Conservation (phyloP, 2,888 invertebrate species). For the Cetonia aurata region DNA sequence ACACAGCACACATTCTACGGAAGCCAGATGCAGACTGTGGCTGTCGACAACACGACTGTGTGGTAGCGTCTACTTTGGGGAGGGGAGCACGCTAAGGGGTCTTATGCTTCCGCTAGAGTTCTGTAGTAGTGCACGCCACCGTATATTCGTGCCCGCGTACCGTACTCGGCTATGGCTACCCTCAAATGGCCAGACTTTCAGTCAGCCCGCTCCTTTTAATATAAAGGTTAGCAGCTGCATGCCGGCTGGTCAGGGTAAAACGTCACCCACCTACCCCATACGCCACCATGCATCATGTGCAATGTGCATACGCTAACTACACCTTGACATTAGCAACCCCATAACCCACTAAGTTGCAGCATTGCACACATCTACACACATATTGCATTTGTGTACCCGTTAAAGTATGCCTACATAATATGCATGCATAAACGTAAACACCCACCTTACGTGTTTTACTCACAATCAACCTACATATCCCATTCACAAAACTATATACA, state of each 20-base stretch:
- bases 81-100: conserved; percentile 64
- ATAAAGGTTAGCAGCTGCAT: conserved; percentile 62
- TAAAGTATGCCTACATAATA: too few species aligned
- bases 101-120: conserved; percentile 61
- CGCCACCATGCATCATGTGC: conserved; percentile 52
- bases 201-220: conserved; percentile 63
- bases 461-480: conserved; percentile 25
- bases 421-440: conserved; percentile 13
- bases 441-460: conserved; percentile 7
- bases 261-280: conserved; percentile 57
- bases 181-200: conserved; percentile 62
- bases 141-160: conserved; percentile 44
- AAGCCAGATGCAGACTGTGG: conserved; percentile 63
- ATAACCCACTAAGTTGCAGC: conserved; percentile 52
- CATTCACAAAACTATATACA: conserved; percentile 37
- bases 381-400: conserved; percentile 1
- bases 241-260: conserved; percentile 60
- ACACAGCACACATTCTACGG: conserved; percentile 57
- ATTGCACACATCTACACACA: not conserved
- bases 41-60: conserved; percentile 57
- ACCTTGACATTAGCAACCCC: conserved; percentile 54
- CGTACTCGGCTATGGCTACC: conserved; percentile 58
- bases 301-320: conserved; percentile 51
- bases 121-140: conserved; percentile 49
- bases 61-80: conserved; percentile 62